Base-by-base conservation (phyloP, 1,140 invertebrate genomes). In the Drosophila lacertosa region DNA sequence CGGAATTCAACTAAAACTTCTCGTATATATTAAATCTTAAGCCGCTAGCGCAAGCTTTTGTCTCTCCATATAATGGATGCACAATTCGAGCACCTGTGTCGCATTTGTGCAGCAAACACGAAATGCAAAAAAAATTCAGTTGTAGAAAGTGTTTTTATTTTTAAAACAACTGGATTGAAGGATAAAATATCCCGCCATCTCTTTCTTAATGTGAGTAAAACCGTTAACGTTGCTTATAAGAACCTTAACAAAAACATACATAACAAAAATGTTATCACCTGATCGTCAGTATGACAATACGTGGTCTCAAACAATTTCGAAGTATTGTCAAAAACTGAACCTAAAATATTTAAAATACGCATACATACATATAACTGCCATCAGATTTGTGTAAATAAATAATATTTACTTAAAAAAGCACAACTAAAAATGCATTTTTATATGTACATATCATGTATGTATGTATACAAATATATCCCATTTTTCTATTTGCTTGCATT, bases 101-200 rank as follows among this genome's bases (percentile, higher is more conserved):
- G 89, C 32, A 74, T 90, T 59, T 90, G 89, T 60, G 89, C 89
- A 32, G 84, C 79, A 15, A 89, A 90, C 53, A 90, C 89, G 6
- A 90, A 90, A 67, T 74, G 69, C 57, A 90, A 81, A 70, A 90
- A 71, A n/a, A 88, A 81, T 54, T 90, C 89, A 0, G 75, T 90
- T 4, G 75, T 76, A 5, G 89, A 90, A 68, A 90, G 84, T 68
- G 89, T 89, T 32, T 89, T 88, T 55, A 90, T 90, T 32, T 78
- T 90, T 20, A 90, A 90, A 57, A 90, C 89, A 16, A 20, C 58
- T 20, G 84, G 78, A 9, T 26, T 90, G 9, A 76, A 73, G 72
- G 89, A 90, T 67, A 90, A 89, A 73, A 88, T 90, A 60, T 69
- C 74, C n/a, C 70, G 63, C n/a, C 84, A 84, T 54, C 55, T 90